A percentile compares a stretch with the other conserved stretches of the same genome.
Evolutionary conservation across 2,113 vertebrate genomes (phyloP).

Genomic region (Lipophrys pholis): DNA sequence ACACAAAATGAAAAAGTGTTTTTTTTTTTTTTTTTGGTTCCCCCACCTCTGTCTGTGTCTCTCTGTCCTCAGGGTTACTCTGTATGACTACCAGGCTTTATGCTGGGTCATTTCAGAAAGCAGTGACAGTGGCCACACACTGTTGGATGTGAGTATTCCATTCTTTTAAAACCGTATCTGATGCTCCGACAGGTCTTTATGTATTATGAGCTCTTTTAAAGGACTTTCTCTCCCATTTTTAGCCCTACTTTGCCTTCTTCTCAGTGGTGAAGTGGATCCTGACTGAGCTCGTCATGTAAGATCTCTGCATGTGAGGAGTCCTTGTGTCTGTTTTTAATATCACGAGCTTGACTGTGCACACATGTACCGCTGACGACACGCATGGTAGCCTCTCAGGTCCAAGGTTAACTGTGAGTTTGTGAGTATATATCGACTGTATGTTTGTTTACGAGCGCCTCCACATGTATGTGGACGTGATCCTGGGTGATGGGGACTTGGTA

Average conservation of each 20-base stretch:
- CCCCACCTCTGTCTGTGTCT: constrained; percentile 1
- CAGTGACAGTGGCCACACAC: constrained; percentile 89
- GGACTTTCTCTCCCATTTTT: not conserved
- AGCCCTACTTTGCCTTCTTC: constrained; percentile 96
- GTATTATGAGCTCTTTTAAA: too few species aligned
- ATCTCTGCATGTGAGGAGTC: constrained; percentile 42
- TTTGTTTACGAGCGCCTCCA: constrained; percentile 62
- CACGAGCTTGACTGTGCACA: not conserved
- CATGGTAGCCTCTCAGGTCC: constrained; percentile 22
- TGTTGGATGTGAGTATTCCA: constrained; percentile 91
- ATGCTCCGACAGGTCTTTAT: too few species aligned
- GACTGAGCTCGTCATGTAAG: constrained; percentile 98
- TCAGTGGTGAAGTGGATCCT: constrained; percentile 94
- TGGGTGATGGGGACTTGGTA: constrained; percentile 48
- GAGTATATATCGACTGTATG: constrained; percentile 30
- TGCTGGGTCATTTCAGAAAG: constrained; percentile 94
- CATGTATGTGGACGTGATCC: constrained; percentile 42
- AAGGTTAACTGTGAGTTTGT: constrained; percentile 38
- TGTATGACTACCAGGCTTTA: constrained; percentile 98
- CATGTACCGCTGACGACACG: constrained; percentile 9
- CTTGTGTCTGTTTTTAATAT: constrained; percentile 18
- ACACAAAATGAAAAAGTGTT: constrained; percentile 19
- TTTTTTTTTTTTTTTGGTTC: constrained; percentile 30
- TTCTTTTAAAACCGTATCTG: not conserved
- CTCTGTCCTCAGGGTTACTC: constrained; percentile 87